Base-by-base conservation (phyloP, 2,113 vertebrate species). In the Macquaria australasica region DNA sequence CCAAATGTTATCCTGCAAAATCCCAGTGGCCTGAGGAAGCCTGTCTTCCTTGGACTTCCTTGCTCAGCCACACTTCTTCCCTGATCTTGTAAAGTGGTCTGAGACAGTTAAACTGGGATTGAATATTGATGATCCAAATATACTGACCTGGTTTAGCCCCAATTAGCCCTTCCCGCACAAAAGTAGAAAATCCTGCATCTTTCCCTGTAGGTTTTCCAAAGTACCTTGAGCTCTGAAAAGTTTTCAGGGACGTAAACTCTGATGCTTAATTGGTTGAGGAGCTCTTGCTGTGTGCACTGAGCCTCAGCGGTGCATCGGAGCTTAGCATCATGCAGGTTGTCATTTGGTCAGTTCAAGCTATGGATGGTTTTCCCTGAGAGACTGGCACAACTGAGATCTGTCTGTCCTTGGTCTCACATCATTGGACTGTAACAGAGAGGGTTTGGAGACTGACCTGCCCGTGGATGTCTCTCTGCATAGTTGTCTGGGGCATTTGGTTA, bases 341-440 rank as follows among this genome's bases (percentile, higher is more conserved):
- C 77, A 67, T 82, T 66, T 14, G 81, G 81, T 83, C 87, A 59
- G 66, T 63, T 31, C 0, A 8, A 83, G 68, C 75, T 5, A 0
- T 20, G 76, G 48, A 21, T 80, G 58, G 37, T 81, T 73, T 72
- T 21, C 78, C 73, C 73, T 45, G n/a, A 58, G 84, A 81, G 72
- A 62, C 59, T 6, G 66, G 71, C 75, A 56, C 28, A n/a, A 7
- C 31, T 60, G 51, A 75, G 66, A 77, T 62, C 59, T 51, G 74
- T 79, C 74, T 69, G 81, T 66, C 37, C 55, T 34, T 8, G 64
- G 85, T 85, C 83, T 70, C 88, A 50, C 85, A 56, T 77, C 88
- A 51, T 2, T 83, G 77, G 63, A 60, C 59, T 37, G 41, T 31
- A 64, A 79, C 82, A 59, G 37, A 75, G 39, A 71, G 23, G 59